Evolutionary conservation across 1,140 invertebrate species (phyloP), one percentile per base, ranked within the genome.

Genomic region (Rhopalosiphum padi): DNA sequence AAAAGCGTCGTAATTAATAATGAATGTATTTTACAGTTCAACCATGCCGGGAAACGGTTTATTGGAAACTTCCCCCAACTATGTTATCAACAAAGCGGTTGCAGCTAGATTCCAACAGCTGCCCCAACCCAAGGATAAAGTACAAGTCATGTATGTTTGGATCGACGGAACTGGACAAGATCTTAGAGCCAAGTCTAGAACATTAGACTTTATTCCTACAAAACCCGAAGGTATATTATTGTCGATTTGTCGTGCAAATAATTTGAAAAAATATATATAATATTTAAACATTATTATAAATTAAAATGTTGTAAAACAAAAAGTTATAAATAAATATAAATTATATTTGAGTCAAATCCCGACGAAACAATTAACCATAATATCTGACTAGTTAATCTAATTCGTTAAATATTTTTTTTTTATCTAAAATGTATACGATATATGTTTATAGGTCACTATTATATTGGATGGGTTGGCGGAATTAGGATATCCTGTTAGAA

Each of bases 91-190:
- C 94, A 98, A 98, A 95, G 96, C 96, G 30, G 95, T 98, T 7
- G 95, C 98, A 90, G 96, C 96, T 30, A 96, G 96, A 91, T 99
- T 98, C 95, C 95, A 98, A 94, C 96, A 96, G 89, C 95, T 99
- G 83, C 97, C 97, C 0, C 96, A 98, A 94, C 97, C 98, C 0
- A 97, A 97, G 1, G 96, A 98, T 94, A 96, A 96, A 94, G 96
- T 98, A 55, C 97, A 98, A 95, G 97, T 97, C 2, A 98, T 97
- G 94, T 99, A 99, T 95, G 96, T 99, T 68, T 99, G 99, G 99
- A 98, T 99, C 94, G 99, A 99, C 95, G 99, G 99, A 8, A 98
- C 97, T 3, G 98, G 98, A 3, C 98, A 99, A 95, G 96, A 97
- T 94, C 95, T 99, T 8, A 96, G 99, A 94, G 97, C 97, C 95